phyloP scores from a whole-genome alignment of 1,140 invertebrate species.

The Polyergus mexicanus region DNA sequence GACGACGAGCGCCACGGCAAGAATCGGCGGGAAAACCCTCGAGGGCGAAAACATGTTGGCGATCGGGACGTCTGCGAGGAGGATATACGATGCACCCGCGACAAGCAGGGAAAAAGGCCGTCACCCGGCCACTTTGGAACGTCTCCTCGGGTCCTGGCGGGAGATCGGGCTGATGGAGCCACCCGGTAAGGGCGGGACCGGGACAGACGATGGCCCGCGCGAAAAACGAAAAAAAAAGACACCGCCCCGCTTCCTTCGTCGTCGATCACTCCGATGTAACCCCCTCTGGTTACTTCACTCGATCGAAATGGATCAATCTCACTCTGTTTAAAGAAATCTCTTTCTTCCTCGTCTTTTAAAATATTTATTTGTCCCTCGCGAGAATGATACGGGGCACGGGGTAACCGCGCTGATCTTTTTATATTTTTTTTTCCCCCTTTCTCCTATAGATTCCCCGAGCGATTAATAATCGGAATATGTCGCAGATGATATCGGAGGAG shows the following conservation, averaged over 20 bases:
- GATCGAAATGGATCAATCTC: slow-evolving; percentile 25
- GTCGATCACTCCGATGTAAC: slow-evolving; percentile 25
- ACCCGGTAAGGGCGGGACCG: slow-evolving; percentile 49
- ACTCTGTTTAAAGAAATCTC: not conserved
- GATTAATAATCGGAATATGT: slow-evolving; percentile 27
- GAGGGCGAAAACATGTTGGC: slow-evolving; percentile 69
- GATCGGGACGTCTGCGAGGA: slow-evolving; percentile 8
- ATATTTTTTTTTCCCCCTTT: not conserved
- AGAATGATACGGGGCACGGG: not conserved
- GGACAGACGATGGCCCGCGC: slow-evolving; percentile 25
- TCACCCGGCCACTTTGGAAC: slow-evolving; percentile 44
- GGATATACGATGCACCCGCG: slow-evolving; percentile 3
- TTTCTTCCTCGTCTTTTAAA: not conserved
- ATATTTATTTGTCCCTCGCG: not conserved
- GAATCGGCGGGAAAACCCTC: slow-evolving; percentile 75
- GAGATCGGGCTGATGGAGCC: slow-evolving; percentile 24
- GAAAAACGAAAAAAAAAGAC: slow-evolving; percentile 62
- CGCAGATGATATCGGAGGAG: slow-evolving; percentile 34
- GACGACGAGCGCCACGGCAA: slow-evolving; percentile 74
- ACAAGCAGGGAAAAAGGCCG: not conserved
- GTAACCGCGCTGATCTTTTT: not conserved
- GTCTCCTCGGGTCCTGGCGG: slow-evolving; percentile 44
- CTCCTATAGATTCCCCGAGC: not conserved
- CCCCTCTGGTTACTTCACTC: not conserved
- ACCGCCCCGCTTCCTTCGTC: slow-evolving; percentile 34